phyloP scores from a whole-genome alignment of 53 echinoderm and acorn worm species.

The Echinarachnius parma region DNA sequence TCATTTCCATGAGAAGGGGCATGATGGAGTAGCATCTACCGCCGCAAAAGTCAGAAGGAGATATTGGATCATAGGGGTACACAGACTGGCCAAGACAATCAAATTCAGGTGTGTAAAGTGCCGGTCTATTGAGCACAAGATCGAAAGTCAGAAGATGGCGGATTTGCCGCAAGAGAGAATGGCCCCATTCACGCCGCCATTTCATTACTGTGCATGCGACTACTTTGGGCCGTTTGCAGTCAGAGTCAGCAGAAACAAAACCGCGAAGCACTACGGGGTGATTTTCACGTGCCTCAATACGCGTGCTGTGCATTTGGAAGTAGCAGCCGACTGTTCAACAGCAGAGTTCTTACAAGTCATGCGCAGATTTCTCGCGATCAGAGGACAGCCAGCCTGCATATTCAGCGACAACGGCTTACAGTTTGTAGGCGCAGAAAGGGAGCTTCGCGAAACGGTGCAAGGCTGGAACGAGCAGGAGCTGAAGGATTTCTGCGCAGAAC shows the following conservation, averaged over 20 bases:
- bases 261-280: constrained; percentile 46
- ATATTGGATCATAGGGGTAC: constrained; percentile 57
- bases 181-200: constrained; percentile 40
- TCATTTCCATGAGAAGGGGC: constrained; percentile 50
- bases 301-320: constrained; percentile 56
- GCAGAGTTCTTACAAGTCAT: constrained; percentile 59
- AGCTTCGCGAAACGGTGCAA: constrained; percentile 45
- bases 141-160: too few species aligned
- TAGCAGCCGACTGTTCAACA: constrained; percentile 49
- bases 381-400: constrained; percentile 32
- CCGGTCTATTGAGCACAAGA: too few species aligned
- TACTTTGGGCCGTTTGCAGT: constrained; percentile 59
- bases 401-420: constrained; percentile 57
- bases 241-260: constrained; percentile 55
- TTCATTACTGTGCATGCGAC: constrained; percentile 45
- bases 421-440: constrained; percentile 48
- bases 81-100: constrained; percentile 52
- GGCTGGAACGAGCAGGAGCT: constrained; percentile 40
- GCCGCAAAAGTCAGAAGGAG: constrained; percentile 51
- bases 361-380: constrained; percentile 33
- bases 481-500: constrained; percentile 51
- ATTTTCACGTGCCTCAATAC: too few species aligned
- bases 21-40: constrained; percentile 64
- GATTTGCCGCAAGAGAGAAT: too few species aligned
- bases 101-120: constrained; percentile 63